These are phyloP conservation scores for Pseudomyrmex gracilis DNA, from an alignment of 1,140 invertebrate genomes.

Conservation along the genomic window DNA sequence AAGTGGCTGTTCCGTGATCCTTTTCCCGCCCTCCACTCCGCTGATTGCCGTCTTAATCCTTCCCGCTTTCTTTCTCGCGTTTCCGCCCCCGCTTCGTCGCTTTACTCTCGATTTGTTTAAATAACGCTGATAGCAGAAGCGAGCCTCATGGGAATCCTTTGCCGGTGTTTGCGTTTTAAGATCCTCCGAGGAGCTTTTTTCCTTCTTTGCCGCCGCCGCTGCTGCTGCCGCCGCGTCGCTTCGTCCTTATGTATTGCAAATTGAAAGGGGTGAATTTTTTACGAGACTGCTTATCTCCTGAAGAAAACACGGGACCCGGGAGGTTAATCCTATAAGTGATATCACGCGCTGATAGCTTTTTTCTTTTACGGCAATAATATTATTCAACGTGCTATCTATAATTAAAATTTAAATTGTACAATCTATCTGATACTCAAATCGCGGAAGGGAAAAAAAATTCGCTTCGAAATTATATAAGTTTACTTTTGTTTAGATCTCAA, in stretches of 20 bases:
- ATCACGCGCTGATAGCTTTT: neutral
- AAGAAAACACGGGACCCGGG: neutral
- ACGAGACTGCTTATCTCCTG: neutral
- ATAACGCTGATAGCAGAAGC: constrained; percentile 39
- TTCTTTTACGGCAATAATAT: neutral
- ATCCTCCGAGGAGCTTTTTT: neutral
- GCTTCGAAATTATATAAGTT: too few species aligned
- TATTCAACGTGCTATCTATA: neutral
- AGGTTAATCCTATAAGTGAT: constrained; percentile 20
- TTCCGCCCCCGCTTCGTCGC: neutral
- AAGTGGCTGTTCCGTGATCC: constrained; percentile 32
- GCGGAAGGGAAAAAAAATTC: neutral
- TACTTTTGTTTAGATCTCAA: neutral
- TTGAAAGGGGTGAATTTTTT: constrained; percentile 41
- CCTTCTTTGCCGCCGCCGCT: neutral
- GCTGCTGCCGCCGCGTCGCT: neutral
- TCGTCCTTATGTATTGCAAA: constrained; percentile 33
- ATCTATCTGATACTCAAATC: neutral
- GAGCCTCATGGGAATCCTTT: constrained; percentile 1
- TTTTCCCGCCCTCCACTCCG: neutral
- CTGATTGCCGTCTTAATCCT: neutral
- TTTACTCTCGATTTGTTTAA: constrained; percentile 39
- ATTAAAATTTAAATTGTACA: too few species aligned
- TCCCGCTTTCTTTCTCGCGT: constrained; percentile 1
- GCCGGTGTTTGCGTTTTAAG: constrained; percentile 2